These are phyloP conservation scores for Tetranychus truncatus DNA, from an alignment of 2,888 invertebrate species.

Conservation along the genomic window DNA sequence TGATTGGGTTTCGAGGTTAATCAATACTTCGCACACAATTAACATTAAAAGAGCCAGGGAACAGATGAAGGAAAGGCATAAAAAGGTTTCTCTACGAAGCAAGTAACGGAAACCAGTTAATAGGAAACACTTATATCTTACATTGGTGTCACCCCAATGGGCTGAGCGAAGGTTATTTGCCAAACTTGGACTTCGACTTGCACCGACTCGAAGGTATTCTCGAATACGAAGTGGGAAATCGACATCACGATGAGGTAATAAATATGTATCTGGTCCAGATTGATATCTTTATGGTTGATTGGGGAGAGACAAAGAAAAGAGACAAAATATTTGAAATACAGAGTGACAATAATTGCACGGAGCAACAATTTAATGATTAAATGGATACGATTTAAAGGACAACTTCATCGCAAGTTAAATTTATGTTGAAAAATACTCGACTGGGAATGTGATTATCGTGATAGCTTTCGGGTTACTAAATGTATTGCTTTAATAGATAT, in stretches of 20 bases:
- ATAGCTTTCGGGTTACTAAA: too few relatives aligned
- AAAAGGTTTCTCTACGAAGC: background rate
- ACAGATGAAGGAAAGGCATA: background rate
- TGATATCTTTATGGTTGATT: conserved; percentile 46
- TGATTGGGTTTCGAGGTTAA: background rate
- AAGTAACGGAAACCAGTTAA: background rate
- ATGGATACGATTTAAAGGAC: background rate
- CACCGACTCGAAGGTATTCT: conserved; percentile 58
- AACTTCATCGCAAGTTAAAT: too few relatives aligned
- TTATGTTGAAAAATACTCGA: too few relatives aligned
- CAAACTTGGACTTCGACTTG: conserved; percentile 27
- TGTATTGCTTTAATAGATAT: too few relatives aligned
- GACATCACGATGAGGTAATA: conserved; percentile 77
- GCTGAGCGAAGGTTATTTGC: conserved; percentile 26
- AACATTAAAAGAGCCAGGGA: background rate
- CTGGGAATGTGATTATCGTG: too few relatives aligned
- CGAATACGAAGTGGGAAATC: conserved; percentile 81
- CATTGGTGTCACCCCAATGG: conserved; percentile 26
- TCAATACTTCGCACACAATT: background rate
- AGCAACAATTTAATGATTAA: background rate
- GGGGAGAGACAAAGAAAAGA: background rate
- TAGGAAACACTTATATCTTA: conserved; percentile 5
- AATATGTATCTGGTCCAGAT: conserved; percentile 86
- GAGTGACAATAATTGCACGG: background rate
- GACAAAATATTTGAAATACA: background rate